phyloP scores from a whole-genome alignment of 2,888 invertebrate species.

The Microplitis manilae region DNA sequence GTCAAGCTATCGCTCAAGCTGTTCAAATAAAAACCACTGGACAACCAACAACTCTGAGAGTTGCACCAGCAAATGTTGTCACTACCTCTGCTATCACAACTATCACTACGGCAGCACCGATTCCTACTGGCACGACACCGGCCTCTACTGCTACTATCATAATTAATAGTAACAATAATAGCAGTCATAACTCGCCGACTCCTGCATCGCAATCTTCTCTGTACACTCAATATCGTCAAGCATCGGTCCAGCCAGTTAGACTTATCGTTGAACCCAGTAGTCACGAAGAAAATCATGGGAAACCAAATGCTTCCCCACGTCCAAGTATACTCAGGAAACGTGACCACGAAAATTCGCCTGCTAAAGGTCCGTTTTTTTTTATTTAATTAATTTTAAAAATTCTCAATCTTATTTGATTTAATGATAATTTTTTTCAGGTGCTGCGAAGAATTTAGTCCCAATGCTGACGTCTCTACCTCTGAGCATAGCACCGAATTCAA shows the following conservation, averaged over 20 bases:
- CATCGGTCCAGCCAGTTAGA: constrained; percentile 66
- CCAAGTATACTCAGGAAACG: constrained; percentile 91
- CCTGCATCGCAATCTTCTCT: constrained; percentile 49
- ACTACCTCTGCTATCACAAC: constrained; percentile 44
- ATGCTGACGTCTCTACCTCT: constrained; percentile 64
- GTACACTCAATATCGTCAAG: constrained; percentile 66
- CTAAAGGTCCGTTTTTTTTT: constrained; percentile 59
- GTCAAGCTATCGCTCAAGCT: constrained; percentile 60
- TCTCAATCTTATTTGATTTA: background rate
- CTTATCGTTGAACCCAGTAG: constrained; percentile 64
- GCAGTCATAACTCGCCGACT: constrained; percentile 50
- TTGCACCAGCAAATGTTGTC: constrained; percentile 32
- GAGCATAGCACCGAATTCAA: constrained; percentile 55
- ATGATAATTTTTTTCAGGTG: constrained; percentile 49
- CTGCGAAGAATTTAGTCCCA: constrained; percentile 67
- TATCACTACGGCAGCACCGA: constrained; percentile 30
- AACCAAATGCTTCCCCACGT: constrained; percentile 79
- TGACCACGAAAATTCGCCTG: constrained; percentile 78
- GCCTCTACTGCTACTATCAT: constrained; percentile 43
- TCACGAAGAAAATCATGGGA: constrained; percentile 66
- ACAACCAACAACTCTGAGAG: constrained; percentile 45
- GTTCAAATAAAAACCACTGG: constrained; percentile 64
- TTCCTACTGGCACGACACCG: constrained; percentile 30
- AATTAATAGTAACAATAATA: constrained; percentile 44
- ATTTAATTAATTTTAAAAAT: background rate